A percentile compares a stretch with the other conserved stretches of the same genome.
These are phyloP conservation scores for Eidolon helvum DNA, from an alignment of 2,113 vertebrate species.

Conservation along the genomic window DNA sequence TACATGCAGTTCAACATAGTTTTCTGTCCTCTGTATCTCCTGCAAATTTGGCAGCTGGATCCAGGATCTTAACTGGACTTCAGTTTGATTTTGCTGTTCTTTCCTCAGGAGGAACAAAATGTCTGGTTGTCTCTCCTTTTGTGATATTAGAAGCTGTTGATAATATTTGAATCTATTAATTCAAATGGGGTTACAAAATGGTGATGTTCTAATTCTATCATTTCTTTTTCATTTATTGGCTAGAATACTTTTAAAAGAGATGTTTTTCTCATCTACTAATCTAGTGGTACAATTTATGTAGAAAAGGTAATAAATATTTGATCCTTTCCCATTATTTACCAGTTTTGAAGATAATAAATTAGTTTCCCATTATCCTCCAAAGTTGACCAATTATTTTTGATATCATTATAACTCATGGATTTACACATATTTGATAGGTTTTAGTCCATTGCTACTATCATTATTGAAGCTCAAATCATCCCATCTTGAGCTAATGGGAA, in stretches of 20 bases:
- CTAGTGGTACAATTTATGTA: neutral
- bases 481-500: neutral
- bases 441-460: neutral
- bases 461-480: neutral
- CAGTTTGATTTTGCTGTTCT: neutral
- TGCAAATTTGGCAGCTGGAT: neutral
- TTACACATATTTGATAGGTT: neutral
- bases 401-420: neutral
- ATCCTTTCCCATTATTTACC: neutral
- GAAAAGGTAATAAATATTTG: neutral
- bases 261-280: neutral
- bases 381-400: neutral
- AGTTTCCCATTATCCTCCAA: neutral
- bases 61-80: neutral
- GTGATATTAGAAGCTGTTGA: neutral
- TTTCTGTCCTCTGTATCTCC: neutral
- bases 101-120: neutral
- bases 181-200: neutral
- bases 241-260: neutral
- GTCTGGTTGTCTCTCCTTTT: neutral
- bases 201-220: neutral
- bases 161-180: neutral
- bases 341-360: constrained; percentile 14
- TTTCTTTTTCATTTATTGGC: neutral
- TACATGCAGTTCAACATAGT: neutral